phyloP scores from a whole-genome alignment of 2,888 invertebrate species.

The Sphaerophoria taeniata region DNA sequence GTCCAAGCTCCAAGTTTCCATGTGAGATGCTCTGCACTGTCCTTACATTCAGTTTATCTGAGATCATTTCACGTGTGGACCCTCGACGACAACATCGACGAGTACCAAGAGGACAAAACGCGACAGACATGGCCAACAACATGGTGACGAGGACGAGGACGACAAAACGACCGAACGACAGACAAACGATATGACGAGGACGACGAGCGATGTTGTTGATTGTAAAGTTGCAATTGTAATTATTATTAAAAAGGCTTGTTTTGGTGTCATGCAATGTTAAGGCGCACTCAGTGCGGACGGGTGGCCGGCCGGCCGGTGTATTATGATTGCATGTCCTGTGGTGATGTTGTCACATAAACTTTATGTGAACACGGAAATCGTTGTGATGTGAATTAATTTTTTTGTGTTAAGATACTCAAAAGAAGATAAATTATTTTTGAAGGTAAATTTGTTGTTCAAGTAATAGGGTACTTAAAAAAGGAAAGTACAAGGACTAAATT shows the following conservation, averaged over 20 bases:
- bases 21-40: conserved; percentile 23
- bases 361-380: conserved; percentile 34
- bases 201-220: background rate
- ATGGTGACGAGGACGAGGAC: no score
- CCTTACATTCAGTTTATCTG: conserved; percentile 40
- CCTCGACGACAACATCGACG: conserved; percentile 1
- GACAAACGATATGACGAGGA: no score
- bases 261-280: conserved; percentile 66
- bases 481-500: no score
- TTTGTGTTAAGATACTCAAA: conserved; percentile 9
- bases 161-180: no score
- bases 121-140: conserved; percentile 23
- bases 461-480: no score
- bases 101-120: background rate
- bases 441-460: conserved; percentile 1
- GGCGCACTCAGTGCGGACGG: conserved; percentile 26
- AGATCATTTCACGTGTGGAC: conserved; percentile 46
- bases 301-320: conserved; percentile 41
- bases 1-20: conserved; percentile 26
- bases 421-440: conserved; percentile 1
- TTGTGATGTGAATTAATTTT: conserved; percentile 45
- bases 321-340: conserved; percentile 67
- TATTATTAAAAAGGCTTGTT: conserved; percentile 65
- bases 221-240: conserved; percentile 63
- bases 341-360: conserved; percentile 69